A percentile compares a stretch with the other conserved stretches of the same genome.
These are phyloP conservation scores for Tachina grossa DNA, from an alignment of 2,888 invertebrate species.

Conservation along the genomic window DNA sequence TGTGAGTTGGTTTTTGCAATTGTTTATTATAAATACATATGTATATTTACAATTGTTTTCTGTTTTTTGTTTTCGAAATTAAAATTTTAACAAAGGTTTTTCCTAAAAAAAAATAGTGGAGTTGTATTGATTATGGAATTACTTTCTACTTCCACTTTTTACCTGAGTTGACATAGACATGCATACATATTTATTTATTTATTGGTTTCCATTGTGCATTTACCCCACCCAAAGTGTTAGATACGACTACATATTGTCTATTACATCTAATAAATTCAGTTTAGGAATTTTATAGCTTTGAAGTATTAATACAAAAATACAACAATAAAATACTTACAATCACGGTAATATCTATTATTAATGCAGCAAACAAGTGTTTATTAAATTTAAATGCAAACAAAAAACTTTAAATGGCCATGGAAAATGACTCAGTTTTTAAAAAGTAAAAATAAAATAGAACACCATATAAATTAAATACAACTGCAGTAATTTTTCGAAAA, in stretches of 20 bases:
- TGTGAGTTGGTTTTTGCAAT: conserved; percentile 15
- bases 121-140: neutral
- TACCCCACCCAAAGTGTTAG: conserved; percentile 44
- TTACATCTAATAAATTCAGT: neutral
- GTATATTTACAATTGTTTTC: conserved; percentile 15
- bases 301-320: neutral
- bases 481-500: neutral
- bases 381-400: conserved; percentile 13
- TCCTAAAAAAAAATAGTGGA: conserved; percentile 27
- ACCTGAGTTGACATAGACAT: neutral
- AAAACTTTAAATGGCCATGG: conserved; percentile 6
- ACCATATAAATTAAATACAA: conserved; percentile 11
- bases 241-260: neutral
- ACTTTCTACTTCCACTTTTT: conserved; percentile 45
- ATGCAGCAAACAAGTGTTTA: conserved; percentile 26
- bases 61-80: conserved; percentile 15
- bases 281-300: conserved; percentile 18
- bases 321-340: conserved; percentile 5
- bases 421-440: neutral
- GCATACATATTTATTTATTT: conserved; percentile 4
- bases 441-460: conserved; percentile 1
- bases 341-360: conserved; percentile 19
- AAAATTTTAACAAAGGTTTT: conserved; percentile 44
- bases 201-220: conserved; percentile 13
- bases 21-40: conserved; percentile 34